phyloP scores from a whole-genome alignment of 1,140 invertebrate species.

The Eumaeus atala region DNA sequence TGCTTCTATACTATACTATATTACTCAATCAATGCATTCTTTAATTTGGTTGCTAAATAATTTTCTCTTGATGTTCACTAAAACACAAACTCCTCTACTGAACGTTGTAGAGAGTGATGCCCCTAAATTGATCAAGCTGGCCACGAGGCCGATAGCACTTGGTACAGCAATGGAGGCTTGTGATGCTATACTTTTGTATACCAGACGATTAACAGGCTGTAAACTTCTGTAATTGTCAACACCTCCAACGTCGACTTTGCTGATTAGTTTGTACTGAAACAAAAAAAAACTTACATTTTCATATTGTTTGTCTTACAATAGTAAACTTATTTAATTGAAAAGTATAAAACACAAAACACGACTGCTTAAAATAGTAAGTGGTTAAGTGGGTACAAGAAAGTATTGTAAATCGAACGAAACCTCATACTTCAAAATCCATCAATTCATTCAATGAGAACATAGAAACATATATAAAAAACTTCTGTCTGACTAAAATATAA shows the following conservation, averaged over 20 bases:
- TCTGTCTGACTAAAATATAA: no score
- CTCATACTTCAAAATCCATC: no score
- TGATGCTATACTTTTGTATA: constrained; percentile 45
- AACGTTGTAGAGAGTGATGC: constrained; percentile 30
- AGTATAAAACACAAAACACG: no score
- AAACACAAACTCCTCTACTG: constrained; percentile 37
- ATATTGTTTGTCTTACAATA: no score
- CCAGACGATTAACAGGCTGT: constrained; percentile 40
- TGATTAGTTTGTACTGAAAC: constrained; percentile 49
- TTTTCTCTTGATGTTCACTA: constrained; percentile 42
- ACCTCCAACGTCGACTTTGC: constrained; percentile 44
- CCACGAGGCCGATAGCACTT: constrained; percentile 27
- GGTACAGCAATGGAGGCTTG: constrained; percentile 29
- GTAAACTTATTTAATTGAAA: no score
- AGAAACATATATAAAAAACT: no score
- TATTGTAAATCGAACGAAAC: no score
- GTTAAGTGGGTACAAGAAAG: no score
- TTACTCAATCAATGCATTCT: constrained; percentile 23
- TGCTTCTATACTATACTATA: no score
- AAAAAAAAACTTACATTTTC: no score
- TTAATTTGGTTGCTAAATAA: constrained; percentile 32
- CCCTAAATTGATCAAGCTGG: constrained; percentile 32
- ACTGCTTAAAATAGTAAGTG: no score
- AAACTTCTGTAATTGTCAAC: constrained; percentile 52
- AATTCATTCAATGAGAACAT: no score